Evolutionary conservation across 92 coral and sea anemone genomes (phyloP).

Genomic region (Palythoa caribaeorum): DNA sequence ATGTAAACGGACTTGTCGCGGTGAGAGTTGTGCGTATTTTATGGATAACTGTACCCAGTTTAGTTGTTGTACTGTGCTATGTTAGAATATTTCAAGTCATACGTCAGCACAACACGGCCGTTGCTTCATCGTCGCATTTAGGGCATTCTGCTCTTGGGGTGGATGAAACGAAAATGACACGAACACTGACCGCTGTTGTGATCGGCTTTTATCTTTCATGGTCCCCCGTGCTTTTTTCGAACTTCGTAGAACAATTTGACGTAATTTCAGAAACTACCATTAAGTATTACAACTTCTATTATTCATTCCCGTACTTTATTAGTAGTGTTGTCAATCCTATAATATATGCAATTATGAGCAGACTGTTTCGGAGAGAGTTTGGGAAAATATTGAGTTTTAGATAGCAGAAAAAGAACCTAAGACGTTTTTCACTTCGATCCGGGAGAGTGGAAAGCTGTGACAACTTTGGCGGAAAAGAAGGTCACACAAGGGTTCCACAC

Average conservation of each 20-base stretch:
- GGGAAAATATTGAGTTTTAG: not conserved
- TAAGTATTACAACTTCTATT: slow-evolving; percentile 28
- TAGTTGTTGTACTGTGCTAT: not conserved
- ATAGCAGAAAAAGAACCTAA: not conserved
- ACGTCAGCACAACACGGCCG: not conserved
- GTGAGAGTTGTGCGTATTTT: not conserved
- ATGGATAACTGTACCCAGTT: not conserved
- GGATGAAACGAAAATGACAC: slow-evolving; percentile 2
- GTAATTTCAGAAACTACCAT: not conserved
- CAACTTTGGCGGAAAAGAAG: too few relatives aligned
- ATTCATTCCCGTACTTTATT: slow-evolving; percentile 12
- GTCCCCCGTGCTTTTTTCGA: not conserved
- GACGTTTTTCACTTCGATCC: not conserved
- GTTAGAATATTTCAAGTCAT: not conserved
- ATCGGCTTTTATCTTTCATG: slow-evolving; percentile 12
- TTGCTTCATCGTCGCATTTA: not conserved
- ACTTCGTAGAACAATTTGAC: slow-evolving; percentile 10
- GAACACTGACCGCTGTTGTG: slow-evolving; percentile 3
- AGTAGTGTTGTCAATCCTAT: slow-evolving; percentile 29
- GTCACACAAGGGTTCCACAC: too few relatives aligned
- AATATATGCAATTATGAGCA: not conserved
- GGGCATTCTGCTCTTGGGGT: not conserved
- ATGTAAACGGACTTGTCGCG: not conserved
- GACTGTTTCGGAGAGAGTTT: not conserved
- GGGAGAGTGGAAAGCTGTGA: too few relatives aligned